Evolutionary conservation across 2,797 vertebrate species (phyloP).

Genomic region (Cetoscarus ocellatus): DNA sequence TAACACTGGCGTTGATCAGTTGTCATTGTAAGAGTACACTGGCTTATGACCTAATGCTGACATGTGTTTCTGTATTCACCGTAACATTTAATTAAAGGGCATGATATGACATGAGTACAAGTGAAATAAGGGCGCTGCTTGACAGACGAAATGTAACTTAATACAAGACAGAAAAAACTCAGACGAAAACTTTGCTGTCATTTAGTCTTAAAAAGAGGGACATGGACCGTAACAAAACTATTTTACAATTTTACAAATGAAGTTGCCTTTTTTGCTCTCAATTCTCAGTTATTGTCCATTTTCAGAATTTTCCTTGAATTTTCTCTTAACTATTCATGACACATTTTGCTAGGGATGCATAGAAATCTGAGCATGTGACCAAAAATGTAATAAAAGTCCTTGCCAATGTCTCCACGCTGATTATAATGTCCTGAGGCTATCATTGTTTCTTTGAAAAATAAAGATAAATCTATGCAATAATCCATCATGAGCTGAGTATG

Average conservation of each 20-base stretch:
- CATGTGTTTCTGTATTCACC: conserved; percentile 33
- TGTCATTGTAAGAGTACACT: conserved; percentile 28
- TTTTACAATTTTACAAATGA: not conserved
- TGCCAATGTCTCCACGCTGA: not conserved
- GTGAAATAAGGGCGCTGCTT: conserved; percentile 1
- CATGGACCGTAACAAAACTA: not conserved
- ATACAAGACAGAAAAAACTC: not conserved
- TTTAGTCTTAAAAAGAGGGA: not conserved
- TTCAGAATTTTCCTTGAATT: not conserved
- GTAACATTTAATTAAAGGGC: conserved; percentile 56
- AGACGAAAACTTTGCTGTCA: not conserved
- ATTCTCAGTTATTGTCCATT: not conserved
- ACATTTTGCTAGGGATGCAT: not conserved
- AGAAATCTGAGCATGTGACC: not conserved
- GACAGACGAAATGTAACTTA: conserved; percentile 28
- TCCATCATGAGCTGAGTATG: not conserved
- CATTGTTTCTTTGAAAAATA: conserved; percentile 3
- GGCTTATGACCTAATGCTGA: conserved; percentile 43
- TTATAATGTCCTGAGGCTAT: not conserved
- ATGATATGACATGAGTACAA: conserved; percentile 53
- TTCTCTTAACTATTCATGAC: not conserved
- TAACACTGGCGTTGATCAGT: conserved; percentile 29
- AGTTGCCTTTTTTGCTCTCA: too few species aligned
- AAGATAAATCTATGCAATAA: not conserved
- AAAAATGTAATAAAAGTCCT: not conserved